These are phyloP conservation scores for Turritopsis dohrnii DNA, from an alignment of 30 jellyfish, hydroid and myxozoan species.

Conservation along the genomic window DNA sequence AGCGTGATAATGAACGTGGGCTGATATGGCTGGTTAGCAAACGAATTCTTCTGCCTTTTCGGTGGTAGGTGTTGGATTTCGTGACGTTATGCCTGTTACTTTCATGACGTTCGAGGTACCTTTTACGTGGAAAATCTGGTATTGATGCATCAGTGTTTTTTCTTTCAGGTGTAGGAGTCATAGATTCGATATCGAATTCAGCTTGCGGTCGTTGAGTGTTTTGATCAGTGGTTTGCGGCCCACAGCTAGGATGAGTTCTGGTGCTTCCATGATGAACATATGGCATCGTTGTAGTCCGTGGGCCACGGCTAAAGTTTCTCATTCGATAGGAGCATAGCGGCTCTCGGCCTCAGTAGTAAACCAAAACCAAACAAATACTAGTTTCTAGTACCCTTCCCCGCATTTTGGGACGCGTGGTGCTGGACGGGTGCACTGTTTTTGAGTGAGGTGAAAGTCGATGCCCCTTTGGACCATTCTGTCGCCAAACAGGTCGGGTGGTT, in stretches of 20 bases:
- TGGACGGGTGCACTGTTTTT: conserved; percentile 49
- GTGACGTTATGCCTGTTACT: neutral
- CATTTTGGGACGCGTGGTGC: conserved; percentile 26
- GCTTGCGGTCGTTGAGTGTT: conserved; percentile 31
- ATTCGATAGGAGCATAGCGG: conserved; percentile 62
- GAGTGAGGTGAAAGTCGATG: conserved; percentile 42
- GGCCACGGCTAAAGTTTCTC: conserved; percentile 47
- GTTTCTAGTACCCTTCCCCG: conserved; percentile 49
- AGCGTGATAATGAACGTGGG: no score
- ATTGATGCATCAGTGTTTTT: conserved; percentile 34
- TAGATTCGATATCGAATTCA: conserved; percentile 33
- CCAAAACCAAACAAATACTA: conserved; percentile 54
- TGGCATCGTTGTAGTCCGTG: conserved; percentile 29
- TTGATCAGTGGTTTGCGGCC: conserved; percentile 44
- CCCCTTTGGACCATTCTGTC: conserved; percentile 65
- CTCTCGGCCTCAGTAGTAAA: conserved; percentile 34
- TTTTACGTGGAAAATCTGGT: conserved; percentile 29
- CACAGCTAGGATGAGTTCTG: conserved; percentile 18
- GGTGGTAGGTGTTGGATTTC: no score
- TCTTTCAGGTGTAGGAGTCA: conserved; percentile 29
- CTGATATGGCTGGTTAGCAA: no score
- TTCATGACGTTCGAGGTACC: conserved; percentile 12
- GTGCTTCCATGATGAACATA: conserved; percentile 33
- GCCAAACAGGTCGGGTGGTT: conserved; percentile 50
- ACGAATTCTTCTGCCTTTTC: no score